Base-by-base conservation (phyloP, 2,797 vertebrate genomes). In the Muraenolepis orangiensis region DNA sequence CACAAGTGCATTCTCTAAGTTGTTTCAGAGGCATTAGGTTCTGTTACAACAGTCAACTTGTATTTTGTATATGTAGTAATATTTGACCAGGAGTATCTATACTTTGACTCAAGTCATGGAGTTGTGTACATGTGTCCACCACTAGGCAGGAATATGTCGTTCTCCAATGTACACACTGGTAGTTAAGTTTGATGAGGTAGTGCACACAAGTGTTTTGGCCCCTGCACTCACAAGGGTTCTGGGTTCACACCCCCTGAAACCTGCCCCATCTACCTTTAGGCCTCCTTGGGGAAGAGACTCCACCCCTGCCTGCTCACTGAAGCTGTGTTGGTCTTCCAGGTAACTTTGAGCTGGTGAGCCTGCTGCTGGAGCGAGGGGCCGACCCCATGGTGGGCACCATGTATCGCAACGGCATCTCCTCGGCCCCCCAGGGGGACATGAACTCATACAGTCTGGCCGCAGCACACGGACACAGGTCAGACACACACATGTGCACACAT, bases 401-500 rank as follows among this genome's bases (percentile, higher is more conserved):
- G 95, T 96, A 96, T 91, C 96, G 96, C 71, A 99, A 98, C 4
- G 97, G 98, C 79, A 98, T 99, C 91, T 98, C 96, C 83, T 95
- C 95, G 0, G 95, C 96, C 20, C 95, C 96, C 7, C 96, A 97
- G 88, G 97, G 97, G 75, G 97, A 98, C 90, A 98, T 99, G 96
- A 99, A 97, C 90, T 97, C 98, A 77, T 99, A 96, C 93, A 98
- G 97, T 92, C 94, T 99, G 93, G 97, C 97, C 6, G 98, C 98
- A 73, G 96, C 97, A 76, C 98, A 99, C 36, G 98, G 98, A 86
- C 98, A 99, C 95, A 96, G 97, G 98, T 98, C 93, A 87, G 85
- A 87, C 88, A 74, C 68, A 68, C 74, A 70, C 31, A 64, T 10
- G 18, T n/a, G 76, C 18, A 69, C 26, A 32, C 42, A 77, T 36